These are phyloP conservation scores for Luperina testacea DNA, from an alignment of 2,888 invertebrate species.

Conservation along the genomic window DNA sequence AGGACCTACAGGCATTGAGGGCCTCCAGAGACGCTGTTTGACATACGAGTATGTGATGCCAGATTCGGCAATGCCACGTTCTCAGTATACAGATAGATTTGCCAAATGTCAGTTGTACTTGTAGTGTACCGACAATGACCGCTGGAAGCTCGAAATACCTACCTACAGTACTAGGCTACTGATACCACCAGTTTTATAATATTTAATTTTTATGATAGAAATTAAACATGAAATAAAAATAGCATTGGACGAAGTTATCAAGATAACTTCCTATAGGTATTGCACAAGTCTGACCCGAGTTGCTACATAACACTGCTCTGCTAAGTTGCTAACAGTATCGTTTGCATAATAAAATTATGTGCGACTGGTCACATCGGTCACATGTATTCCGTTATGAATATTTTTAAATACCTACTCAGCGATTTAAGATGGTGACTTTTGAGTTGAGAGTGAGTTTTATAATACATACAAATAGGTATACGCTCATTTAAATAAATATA, in stretches of 20 bases:
- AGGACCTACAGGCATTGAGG: neutral
- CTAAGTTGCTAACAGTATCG: conserved; percentile 6
- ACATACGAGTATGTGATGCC: neutral
- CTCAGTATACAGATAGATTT: neutral
- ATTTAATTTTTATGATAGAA: neutral
- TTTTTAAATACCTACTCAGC: conserved; percentile 24
- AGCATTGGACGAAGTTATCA: conserved; percentile 3
- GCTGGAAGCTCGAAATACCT: neutral
- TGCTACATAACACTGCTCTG: conserved; percentile 14
- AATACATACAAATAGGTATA: neutral
- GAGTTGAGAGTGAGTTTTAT: neutral
- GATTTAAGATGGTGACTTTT: neutral
- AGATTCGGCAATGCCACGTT: conserved; percentile 7
- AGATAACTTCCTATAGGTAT: conserved; percentile 23
- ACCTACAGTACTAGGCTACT: neutral
- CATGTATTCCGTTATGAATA: conserved; percentile 13
- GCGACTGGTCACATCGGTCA: neutral
- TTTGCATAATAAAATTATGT: conserved; percentile 35
- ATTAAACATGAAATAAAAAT: conserved; percentile 25
- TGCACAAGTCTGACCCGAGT: conserved; percentile 17
- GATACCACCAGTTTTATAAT: neutral
- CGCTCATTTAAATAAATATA: neutral
- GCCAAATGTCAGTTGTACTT: neutral
- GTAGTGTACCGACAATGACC: neutral
- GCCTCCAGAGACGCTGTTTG: neutral